A percentile compares a stretch with the other conserved stretches of the same genome.
phyloP scores from a whole-genome alignment of 2,113 vertebrate genomes.

The Odobenus rosmarus region DNA sequence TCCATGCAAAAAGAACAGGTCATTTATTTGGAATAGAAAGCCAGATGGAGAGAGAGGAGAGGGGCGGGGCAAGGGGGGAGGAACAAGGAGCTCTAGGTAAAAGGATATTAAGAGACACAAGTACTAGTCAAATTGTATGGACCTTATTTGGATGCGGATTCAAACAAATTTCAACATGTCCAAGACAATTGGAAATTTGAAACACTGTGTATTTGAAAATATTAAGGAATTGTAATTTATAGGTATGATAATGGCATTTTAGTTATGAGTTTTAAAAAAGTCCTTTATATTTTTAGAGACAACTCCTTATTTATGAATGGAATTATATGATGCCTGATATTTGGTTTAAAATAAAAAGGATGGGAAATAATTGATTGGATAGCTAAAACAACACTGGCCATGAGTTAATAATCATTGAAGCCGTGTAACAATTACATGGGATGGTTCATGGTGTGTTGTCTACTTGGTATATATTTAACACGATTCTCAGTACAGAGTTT shows the following conservation, averaged over 20 bases:
- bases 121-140: neutral
- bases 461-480: neutral
- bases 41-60: neutral
- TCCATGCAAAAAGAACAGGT: neutral
- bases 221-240: neutral
- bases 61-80: fast-evolving
- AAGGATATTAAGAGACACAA: neutral
- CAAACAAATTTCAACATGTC: neutral
- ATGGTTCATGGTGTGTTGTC: neutral
- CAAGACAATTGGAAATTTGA: neutral
- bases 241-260: neutral
- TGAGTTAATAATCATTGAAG: neutral
- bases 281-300: slow-evolving; percentile 4
- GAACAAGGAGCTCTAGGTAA: neutral
- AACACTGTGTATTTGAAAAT: neutral
- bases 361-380: neutral
- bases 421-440: neutral
- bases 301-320: neutral
- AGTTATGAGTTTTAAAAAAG: slow-evolving; percentile 26
- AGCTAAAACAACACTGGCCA: neutral
- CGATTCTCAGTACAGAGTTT: neutral
- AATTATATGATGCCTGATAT: neutral
- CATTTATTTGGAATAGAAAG: neutral
- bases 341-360: slow-evolving; percentile 8
- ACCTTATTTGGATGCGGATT: neutral